These are phyloP conservation scores for Lathamus discolor DNA, from an alignment of 2,113 vertebrate species.

Conservation along the genomic window DNA sequence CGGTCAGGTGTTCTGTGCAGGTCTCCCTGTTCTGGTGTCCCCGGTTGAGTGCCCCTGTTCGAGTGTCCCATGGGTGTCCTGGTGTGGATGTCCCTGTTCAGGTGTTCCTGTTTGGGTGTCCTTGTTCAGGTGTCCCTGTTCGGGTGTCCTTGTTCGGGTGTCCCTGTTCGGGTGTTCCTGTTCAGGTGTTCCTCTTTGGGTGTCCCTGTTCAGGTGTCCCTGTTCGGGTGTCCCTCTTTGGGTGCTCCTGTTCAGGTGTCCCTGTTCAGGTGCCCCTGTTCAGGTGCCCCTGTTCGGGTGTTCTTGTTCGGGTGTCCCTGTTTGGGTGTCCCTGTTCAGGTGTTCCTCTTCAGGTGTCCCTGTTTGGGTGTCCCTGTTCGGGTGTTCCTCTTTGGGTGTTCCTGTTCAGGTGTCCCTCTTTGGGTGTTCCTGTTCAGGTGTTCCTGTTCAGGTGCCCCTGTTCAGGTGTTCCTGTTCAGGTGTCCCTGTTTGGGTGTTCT, in stretches of 20 bases:
- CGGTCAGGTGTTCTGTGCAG: not conserved
- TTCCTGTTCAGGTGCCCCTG: not conserved
- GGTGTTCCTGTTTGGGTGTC: not conserved
- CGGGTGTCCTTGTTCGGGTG: accelerated
- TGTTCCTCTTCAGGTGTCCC: no score
- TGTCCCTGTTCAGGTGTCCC: not conserved
- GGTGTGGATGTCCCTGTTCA: accelerated
- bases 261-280: not conserved
- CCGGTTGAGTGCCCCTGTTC: no score
- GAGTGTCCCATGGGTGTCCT: not conserved
- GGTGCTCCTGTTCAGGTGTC: accelerated
- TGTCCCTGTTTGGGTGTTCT: no score
- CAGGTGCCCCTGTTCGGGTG: not conserved
- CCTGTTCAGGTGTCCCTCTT: no score
- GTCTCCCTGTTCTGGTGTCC: not conserved
- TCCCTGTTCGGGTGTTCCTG: not conserved
- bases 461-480: no score
- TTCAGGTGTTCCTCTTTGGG: accelerated
- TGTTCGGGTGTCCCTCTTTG: not conserved
- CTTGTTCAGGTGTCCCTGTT: no score
- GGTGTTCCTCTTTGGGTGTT: no score
- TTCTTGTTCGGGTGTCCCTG: not conserved
- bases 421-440: not conserved
- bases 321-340: no score
- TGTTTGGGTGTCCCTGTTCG: accelerated